Conservation (phyloP, 2,888 invertebrate species). For the Ophraella communa region DNA sequence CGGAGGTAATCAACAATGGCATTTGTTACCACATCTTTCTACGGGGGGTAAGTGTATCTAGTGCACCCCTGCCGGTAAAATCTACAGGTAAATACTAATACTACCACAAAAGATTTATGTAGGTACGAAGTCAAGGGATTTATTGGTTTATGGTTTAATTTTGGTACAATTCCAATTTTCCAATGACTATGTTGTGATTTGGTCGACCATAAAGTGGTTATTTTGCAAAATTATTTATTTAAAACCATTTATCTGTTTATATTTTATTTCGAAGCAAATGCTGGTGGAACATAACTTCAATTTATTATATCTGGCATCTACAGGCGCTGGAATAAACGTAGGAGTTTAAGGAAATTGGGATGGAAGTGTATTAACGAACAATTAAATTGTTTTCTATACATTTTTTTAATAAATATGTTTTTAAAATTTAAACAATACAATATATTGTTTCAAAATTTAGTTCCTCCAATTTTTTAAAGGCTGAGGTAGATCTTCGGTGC, state of each 20-base stretch:
- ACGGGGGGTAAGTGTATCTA: slow-evolving; percentile 33
- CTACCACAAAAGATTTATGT: slow-evolving; percentile 25
- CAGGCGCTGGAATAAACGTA: no score
- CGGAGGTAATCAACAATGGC: neutral
- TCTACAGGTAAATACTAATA: slow-evolving; percentile 21
- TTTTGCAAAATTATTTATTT: neutral
- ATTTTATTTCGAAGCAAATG: no score
- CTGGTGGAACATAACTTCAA: no score
- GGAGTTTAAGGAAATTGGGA: no score
- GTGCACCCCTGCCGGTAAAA: slow-evolving; percentile 27
- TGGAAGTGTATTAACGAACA: no score
- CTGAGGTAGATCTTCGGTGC: slow-evolving; percentile 43
- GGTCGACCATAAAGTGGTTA: neutral
- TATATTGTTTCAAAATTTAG: neutral
- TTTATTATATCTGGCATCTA: no score
- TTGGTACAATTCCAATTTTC: slow-evolving; percentile 18
- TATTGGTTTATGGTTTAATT: slow-evolving; percentile 41
- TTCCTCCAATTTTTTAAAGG: slow-evolving; percentile 32
- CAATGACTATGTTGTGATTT: neutral
- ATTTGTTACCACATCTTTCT: slow-evolving; percentile 22
- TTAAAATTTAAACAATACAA: no score
- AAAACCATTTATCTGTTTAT: no score
- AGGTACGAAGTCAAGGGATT: slow-evolving; percentile 30
- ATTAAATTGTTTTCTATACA: no score
- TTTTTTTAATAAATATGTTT: no score